Percentiles rank a stretch among this genome's conserved stretches.
Evolutionary conservation across 2,888 invertebrate genomes (phyloP).

Genomic region (Chaitophorus viminalis): DNA sequence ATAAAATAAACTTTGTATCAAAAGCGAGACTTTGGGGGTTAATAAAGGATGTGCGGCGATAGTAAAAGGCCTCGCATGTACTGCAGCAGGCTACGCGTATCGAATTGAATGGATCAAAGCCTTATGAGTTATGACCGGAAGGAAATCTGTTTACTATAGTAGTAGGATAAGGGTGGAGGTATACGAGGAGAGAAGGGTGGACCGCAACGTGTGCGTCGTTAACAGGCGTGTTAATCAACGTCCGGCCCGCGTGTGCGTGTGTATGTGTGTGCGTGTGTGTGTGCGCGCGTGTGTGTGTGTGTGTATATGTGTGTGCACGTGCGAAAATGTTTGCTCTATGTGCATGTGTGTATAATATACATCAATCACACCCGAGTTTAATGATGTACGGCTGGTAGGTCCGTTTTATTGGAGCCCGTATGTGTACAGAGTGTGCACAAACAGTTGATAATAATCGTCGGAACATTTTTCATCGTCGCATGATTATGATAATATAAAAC

Average conservation of each 20-base stretch:
- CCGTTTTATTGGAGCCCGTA: not conserved
- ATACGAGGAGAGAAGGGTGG: not conserved
- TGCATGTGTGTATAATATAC: not conserved
- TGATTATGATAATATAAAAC: no score
- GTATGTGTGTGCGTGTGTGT: not conserved
- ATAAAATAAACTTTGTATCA: constrained; percentile 19
- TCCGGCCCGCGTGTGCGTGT: constrained; percentile 12
- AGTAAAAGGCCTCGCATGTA: not conserved
- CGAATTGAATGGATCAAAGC: constrained; percentile 49
- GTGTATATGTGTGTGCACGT: constrained; percentile 6
- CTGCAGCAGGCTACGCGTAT: no score
- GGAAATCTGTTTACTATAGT: constrained; percentile 39
- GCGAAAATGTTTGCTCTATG: constrained; percentile 11
- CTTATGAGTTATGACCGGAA: constrained; percentile 60
- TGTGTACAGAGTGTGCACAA: constrained; percentile 6
- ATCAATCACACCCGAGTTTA: constrained; percentile 50
- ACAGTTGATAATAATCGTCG: not conserved
- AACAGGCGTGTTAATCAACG: constrained; percentile 58
- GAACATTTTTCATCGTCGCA: not conserved
- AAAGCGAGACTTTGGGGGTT: not conserved
- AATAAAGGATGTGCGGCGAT: not conserved
- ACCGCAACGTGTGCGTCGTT: constrained; percentile 26
- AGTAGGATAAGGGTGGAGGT: not conserved
- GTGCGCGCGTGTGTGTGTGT: not conserved
- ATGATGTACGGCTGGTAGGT: constrained; percentile 16